These are phyloP conservation scores for Austrolebias charrua DNA, from an alignment of 2,797 vertebrate genomes.

Conservation along the genomic window DNA sequence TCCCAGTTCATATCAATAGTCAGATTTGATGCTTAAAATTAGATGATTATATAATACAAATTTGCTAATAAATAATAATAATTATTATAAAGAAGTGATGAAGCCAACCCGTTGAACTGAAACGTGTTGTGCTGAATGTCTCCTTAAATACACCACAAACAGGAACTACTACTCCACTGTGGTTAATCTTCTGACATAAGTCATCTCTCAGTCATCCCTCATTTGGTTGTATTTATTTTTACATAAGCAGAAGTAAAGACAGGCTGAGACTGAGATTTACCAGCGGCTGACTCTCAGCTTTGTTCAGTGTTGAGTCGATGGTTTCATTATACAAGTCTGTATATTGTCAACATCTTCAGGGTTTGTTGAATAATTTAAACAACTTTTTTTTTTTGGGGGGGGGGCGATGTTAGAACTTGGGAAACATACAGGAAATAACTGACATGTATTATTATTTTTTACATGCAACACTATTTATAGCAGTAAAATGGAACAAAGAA, in stretches of 20 bases:
- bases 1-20: not conserved
- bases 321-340: too few species aligned
- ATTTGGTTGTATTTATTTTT: constrained; percentile 21
- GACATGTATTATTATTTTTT: too few species aligned
- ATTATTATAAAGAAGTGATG: not conserved
- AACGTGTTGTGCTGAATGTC: not conserved
- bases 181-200: constrained; percentile 34
- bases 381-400: too few species aligned
- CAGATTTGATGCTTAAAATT: not conserved
- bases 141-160: constrained; percentile 50
- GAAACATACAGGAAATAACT: too few species aligned
- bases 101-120: not conserved
- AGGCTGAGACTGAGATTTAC: not conserved
- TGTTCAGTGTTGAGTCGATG: too few species aligned
- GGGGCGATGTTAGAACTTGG: too few species aligned
- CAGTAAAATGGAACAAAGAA: too few species aligned
- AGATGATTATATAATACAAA: not conserved
- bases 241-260: constrained; percentile 54
- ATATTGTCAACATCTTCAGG: too few species aligned
- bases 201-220: constrained; percentile 51
- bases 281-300: not conserved
- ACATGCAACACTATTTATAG: too few species aligned
- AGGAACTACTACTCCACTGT: constrained; percentile 39
- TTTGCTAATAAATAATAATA: too few species aligned
- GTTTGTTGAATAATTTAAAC: too few species aligned